Evolutionary conservation across 2,797 vertebrate genomes (phyloP), one percentile per base, ranked within the genome.

Genomic region (Cynopterus sphinx): DNA sequence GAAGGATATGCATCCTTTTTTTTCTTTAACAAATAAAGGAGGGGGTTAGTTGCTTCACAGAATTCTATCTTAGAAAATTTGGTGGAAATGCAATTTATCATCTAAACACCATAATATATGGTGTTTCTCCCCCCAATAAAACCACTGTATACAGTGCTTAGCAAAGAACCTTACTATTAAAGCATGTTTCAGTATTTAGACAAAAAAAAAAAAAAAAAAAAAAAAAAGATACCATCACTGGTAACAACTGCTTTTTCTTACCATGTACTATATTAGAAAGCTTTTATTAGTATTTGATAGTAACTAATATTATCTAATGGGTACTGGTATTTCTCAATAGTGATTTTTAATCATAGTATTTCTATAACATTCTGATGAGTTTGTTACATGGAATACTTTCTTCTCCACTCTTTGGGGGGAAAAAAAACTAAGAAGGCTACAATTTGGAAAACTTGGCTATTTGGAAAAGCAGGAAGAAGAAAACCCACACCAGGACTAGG

Each of bases 11-110:
- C 19, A 61, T 65, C 17, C 17, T 31, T 53, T 88, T 59, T 33
- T 61, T 63, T 63, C 51, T 51, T 79, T 59, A 65, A 83, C 22
- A 95, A 57, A 75, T n/a, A 68, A 73, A 73, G 9, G 33, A 31
- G 33, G 33, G 33, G 33, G 33, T 88, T 71, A 92, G 49, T 16
- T 92, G 36, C 12, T 90, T 95, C 90, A 91, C 26, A 85, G 33
- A 94, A 31, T 87, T 79, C n/a, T 96, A 41, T 36, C 41, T 94
- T 70, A 94, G 68, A 82, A 90, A 87, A 84, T 41, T 74, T 77
- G 94, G 41, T 65, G 6, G 77, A 93, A 96, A 91, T 82, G 9
- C 41, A 87, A 90, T 91, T 91, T 94, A 75, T 94, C 84, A 90
- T 79, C 61, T 90, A 92, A 95, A 68, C 77, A 85, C 68, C 46